Evolutionary conservation across 2,113 vertebrate genomes (phyloP), one percentile per base, ranked within the genome.

Genomic region (Puntigrus tetrazona): DNA sequence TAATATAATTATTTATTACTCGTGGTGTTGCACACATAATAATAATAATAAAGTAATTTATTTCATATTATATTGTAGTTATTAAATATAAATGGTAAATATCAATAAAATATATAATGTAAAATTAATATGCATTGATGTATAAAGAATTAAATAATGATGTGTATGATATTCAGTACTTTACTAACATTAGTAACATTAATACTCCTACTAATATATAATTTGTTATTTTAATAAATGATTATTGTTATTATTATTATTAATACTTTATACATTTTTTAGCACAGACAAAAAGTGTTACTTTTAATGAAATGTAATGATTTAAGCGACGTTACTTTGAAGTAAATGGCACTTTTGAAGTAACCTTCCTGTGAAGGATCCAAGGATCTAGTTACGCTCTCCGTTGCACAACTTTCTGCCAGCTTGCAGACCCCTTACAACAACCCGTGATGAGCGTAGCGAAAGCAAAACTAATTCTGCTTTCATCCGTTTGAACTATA

Each of bases 381-480:
- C n/a, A n/a, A n/a, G n/a, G n/a, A n/a, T 31, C 38, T 73, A 73
- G 65, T 72, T 83, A 41, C 31, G 81, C 85, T 72, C 74, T 65
- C 81, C 52, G 75, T 87, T 61, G 77, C 59, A 52, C 72, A 55
- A 43, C 87, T 38, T 84, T 82, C 81, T 59, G 52, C 85, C 69
- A 81, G 59, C 81, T 67, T 74, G n/a, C 69, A 75, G 63, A 61
- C 70, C 43, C 47, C 78, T 79, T 5, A 87, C 81, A 61, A 80
- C 67, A 73, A 83, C 95, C 94, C 94, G 95, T 94, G 95, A 90
- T 87, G 87, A 96, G 95, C 94, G 94, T 95, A 94, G 93, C 93
- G 95, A 94, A 95, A 95, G 94, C 95, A 95, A 95, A 96, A 96
- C 95, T 96, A 94, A 95, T 96, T 95, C 94, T 93, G 94, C 95